A percentile compares a stretch with the other conserved stretches of the same genome.
Conservation (phyloP, 2,113 vertebrate species). For the Lagenorhynchus albirostris region DNA sequence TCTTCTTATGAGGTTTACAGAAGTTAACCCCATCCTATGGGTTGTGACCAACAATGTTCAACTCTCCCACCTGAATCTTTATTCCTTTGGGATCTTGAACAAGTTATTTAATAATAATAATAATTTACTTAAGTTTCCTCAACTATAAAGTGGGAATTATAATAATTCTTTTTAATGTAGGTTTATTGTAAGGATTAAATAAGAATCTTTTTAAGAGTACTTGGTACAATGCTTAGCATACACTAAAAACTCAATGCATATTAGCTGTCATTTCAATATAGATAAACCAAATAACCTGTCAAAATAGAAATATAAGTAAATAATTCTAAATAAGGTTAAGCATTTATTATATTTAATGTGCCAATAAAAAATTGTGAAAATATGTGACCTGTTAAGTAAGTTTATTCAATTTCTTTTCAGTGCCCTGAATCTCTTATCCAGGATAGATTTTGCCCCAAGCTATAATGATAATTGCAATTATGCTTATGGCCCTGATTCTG, state of each 20-base stretch:
- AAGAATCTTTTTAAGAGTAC: background rate
- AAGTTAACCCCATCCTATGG: background rate
- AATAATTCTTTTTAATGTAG: background rate
- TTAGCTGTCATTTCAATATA: background rate
- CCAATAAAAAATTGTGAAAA: background rate
- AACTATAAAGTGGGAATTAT: background rate
- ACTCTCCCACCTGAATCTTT: background rate
- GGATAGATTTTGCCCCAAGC: background rate
- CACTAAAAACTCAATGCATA: background rate
- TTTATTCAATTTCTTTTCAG: background rate
- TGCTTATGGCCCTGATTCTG: background rate
- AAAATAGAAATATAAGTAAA: background rate
- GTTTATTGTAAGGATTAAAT: background rate
- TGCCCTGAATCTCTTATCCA: background rate
- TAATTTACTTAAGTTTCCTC: background rate
- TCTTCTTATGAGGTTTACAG: background rate
- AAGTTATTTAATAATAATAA: background rate
- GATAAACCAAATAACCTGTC: background rate
- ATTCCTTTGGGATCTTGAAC: background rate
- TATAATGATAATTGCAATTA: background rate
- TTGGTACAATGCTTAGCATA: background rate
- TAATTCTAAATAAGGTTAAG: background rate
- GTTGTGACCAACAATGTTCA: background rate
- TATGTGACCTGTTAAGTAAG: background rate
- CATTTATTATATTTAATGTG: background rate